These are phyloP conservation scores for Stomatorhinus ivindoensis DNA, from an alignment of 2,113 vertebrate species.

Conservation along the genomic window DNA sequence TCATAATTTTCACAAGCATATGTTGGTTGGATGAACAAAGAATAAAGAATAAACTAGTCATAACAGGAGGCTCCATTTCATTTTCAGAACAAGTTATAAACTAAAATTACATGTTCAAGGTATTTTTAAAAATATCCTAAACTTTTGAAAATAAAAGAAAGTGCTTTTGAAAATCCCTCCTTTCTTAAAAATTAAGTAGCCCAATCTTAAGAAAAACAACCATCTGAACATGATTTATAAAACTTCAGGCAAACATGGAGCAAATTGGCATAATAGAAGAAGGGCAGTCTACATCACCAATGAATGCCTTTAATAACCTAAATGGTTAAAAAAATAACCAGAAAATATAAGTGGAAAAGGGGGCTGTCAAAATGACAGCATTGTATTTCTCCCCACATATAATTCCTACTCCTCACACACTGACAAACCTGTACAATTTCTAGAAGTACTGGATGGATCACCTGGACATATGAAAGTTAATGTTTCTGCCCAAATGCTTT, in stretches of 20 bases:
- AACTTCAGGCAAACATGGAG: not conserved
- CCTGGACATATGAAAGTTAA: not conserved
- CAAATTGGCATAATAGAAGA: not conserved
- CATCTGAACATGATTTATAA: not conserved
- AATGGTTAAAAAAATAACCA: not conserved
- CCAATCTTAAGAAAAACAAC: not conserved
- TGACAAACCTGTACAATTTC: not conserved
- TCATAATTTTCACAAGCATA: not conserved
- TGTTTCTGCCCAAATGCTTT: not conserved
- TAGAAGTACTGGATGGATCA: not conserved
- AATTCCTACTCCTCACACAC: not conserved
- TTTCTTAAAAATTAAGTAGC: not conserved
- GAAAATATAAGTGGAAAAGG: not conserved
- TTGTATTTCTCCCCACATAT: not conserved
- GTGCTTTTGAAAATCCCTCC: not conserved
- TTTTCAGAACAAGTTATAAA: not conserved
- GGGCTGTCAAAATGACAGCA: not conserved
- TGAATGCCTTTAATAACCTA: not conserved
- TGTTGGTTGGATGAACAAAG: not conserved
- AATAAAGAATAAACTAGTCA: not conserved
- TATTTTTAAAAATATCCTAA: not conserved
- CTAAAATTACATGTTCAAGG: not conserved
- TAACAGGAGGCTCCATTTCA: not conserved
- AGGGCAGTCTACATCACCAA: not conserved
- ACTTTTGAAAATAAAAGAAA: not conserved